These are phyloP conservation scores for Diloba caeruleocephala DNA, from an alignment of 2,888 invertebrate species.

Conservation along the genomic window DNA sequence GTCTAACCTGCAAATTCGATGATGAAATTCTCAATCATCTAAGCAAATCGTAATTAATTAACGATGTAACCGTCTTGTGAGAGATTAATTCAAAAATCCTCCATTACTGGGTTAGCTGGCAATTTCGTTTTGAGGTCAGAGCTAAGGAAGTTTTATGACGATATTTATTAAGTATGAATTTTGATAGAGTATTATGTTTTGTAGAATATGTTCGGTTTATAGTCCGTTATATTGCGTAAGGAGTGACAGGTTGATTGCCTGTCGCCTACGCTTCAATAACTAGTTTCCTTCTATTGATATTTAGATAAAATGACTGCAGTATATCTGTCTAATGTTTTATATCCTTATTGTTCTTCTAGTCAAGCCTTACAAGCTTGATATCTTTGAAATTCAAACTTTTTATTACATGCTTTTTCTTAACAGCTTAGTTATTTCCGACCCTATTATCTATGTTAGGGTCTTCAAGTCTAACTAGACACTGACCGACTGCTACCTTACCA, in stretches of 20 bases:
- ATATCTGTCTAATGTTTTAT: neutral
- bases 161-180: constrained; percentile 10
- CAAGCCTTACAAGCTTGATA: too few species aligned
- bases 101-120: constrained; percentile 12
- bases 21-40: neutral
- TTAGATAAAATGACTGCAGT: neutral
- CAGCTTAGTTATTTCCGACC: too few species aligned
- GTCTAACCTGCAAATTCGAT: neutral
- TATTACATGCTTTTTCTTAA: too few species aligned
- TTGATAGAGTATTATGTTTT: constrained; percentile 3
- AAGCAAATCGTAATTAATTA: neutral
- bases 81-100: neutral
- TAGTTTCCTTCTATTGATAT: constrained; percentile 13
- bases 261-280: constrained; percentile 17
- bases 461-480: too few species aligned
- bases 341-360: neutral
- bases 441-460: too few species aligned
- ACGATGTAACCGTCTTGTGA: neutral
- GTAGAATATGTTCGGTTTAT: constrained; percentile 15
- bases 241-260: constrained; percentile 4
- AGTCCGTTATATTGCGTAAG: constrained; percentile 12
- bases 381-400: too few species aligned
- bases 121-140: neutral
- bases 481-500: too few species aligned
- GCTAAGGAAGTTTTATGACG: constrained; percentile 7